A percentile compares a stretch with the other conserved stretches of the same genome.
These are phyloP conservation scores for Drosophila paucipuncta DNA, from an alignment of 2,888 invertebrate species.

Conservation along the genomic window DNA sequence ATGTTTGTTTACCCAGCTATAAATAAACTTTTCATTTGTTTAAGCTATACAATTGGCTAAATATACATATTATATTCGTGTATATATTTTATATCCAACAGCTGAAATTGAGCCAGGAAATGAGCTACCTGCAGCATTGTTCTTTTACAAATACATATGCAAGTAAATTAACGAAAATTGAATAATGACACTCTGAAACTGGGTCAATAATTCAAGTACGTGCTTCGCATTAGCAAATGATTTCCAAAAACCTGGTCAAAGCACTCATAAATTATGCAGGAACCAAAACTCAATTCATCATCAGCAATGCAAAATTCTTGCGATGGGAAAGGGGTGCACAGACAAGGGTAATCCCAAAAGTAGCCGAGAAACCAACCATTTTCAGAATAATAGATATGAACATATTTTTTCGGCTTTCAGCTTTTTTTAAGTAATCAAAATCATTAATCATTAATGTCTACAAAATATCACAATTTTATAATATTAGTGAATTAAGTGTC, in stretches of 20 bases:
- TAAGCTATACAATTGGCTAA: constrained; percentile 32
- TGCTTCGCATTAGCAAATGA: constrained; percentile 35
- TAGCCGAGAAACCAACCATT: not conserved
- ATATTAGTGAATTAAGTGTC: not conserved
- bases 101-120: constrained; percentile 47
- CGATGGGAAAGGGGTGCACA: too few species aligned
- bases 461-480: not conserved
- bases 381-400: not conserved
- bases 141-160: not conserved
- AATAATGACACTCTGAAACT: constrained; percentile 60
- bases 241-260: constrained; percentile 30
- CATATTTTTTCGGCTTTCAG: not conserved
- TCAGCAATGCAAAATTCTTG: not conserved
- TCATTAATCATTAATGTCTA: not conserved
- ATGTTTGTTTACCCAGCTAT: constrained; percentile 40
- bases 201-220: constrained; percentile 61
- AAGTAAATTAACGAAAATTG: constrained; percentile 54
- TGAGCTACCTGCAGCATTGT: constrained; percentile 19
- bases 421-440: not conserved
- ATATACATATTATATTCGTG: not conserved
- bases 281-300: constrained; percentile 11
- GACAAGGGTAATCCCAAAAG: too few species aligned
- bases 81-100: not conserved
- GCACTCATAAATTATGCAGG: constrained; percentile 61
- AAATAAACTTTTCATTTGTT: constrained; percentile 48